Evolutionary conservation across 2,888 invertebrate genomes (phyloP), one percentile per base, ranked within the genome.

Genomic region (Amblyjoppa fuscipennis): DNA sequence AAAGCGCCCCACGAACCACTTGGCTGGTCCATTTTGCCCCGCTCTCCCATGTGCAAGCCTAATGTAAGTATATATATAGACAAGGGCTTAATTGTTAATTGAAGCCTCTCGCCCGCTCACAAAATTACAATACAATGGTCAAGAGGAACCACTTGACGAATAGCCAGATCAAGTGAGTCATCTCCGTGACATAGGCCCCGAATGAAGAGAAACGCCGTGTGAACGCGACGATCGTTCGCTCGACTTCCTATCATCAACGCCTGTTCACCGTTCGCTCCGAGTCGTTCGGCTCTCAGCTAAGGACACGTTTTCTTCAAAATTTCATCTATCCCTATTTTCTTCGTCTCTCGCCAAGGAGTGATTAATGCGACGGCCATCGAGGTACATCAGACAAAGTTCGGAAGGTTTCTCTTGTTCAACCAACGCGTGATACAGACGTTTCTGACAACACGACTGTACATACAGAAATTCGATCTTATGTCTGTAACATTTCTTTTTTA

Each of bases 61-160:
- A 16, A 49, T 16, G 1, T 49, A 49, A 49, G 76, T 38, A 71
- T 16, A 66, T 34, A 25, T 69, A 64, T 70, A 77, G 49, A 66
- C 38, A 66, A 80, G 77, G 85, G 83, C 81, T 84, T 89, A 89
- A 90, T 87, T 89, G 88, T 84, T 91, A 89, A 92, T 91, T 91
- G 90, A 93, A 90, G 90, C 89, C 49, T 87, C 90, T 89, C 79
- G 56, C 77, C 81, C 41, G 51, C 88, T 89, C 85, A 87, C 91
- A 76, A 85, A 92, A 93, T 91, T 89, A 90, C 89, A 90, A 91
- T 91, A 92, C 91, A 92, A 92, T 92, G 89, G 90, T 82, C 89
- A 85, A 90, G 90, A 89, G 88, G 88, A 88, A 89, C 87, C 89
- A 92, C 91, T 91, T 91, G 91, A 91, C 89, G 86, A 91, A 89